Conservation (phyloP, 1,140 invertebrate species). For the Drosophila santomea region DNA sequence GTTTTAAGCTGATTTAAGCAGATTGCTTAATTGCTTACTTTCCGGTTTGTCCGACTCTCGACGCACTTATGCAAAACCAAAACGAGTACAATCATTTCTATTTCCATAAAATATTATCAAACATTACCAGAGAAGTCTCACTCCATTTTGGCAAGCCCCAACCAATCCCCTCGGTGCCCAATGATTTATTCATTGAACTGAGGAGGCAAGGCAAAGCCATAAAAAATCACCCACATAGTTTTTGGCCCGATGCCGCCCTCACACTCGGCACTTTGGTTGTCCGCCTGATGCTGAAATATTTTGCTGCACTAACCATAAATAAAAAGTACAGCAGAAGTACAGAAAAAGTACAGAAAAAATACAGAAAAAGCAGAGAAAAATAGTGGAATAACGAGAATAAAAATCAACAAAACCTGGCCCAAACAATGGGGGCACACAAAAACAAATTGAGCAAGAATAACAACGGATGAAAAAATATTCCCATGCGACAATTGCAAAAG, state of each 20-base stretch:
- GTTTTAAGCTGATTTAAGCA: neutral
- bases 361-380: conserved; percentile 28
- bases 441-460: conserved; percentile 55
- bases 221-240: conserved; percentile 39
- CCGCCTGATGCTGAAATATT: conserved; percentile 48
- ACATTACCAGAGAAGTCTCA: conserved; percentile 32
- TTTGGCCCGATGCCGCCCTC: conserved; percentile 17
- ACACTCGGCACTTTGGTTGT: conserved; percentile 8
- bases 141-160: conserved; percentile 13
- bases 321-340: conserved; percentile 30
- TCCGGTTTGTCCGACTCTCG: conserved; percentile 10
- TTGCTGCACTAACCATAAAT: conserved; percentile 46
- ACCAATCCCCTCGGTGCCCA: conserved; percentile 27
- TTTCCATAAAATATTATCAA: conserved; percentile 47
- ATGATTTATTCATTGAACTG: conserved; percentile 49
- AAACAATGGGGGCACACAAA: conserved; percentile 34
- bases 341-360: conserved; percentile 1
- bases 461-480: conserved; percentile 45
- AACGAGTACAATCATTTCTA: conserved; percentile 33
- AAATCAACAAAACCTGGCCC: conserved; percentile 28
- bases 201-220: conserved; percentile 23
- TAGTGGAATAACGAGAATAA: conserved; percentile 23
- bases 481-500: conserved; percentile 54
- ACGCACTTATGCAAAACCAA: conserved; percentile 36
- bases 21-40: conserved; percentile 1